A percentile compares a stretch with the other conserved stretches of the same genome.
Conservation (phyloP, 1,140 invertebrate genomes). For the Papilio machaon region DNA sequence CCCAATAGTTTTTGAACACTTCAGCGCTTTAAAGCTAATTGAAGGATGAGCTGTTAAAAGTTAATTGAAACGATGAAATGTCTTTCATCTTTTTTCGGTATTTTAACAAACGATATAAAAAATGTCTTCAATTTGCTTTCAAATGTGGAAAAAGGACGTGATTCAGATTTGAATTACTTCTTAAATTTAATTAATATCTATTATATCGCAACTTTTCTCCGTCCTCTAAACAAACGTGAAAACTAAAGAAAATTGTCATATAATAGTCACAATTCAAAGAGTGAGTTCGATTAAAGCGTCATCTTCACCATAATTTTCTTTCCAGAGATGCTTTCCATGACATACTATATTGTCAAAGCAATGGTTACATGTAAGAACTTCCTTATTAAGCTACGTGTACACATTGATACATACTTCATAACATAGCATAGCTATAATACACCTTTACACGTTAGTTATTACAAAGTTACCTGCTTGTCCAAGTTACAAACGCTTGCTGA, state of each 20-base stretch:
- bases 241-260: background rate
- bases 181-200: background rate
- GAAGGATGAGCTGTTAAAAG: conserved; percentile 36
- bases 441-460: background rate
- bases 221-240: background rate
- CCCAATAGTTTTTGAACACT: conserved; percentile 21
- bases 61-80: conserved; percentile 13
- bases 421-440: background rate
- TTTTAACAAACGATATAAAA: background rate
- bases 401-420: background rate
- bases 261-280: background rate
- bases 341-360: too few relatives aligned
- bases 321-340: too few relatives aligned
- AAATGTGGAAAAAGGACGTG: background rate
- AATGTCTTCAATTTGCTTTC: background rate
- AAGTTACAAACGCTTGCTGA: background rate
- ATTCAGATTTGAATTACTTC: background rate
- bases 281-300: too few relatives aligned
- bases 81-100: conserved; percentile 19
- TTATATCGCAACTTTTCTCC: background rate
- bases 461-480: conserved; percentile 4
- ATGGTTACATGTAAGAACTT: background rate
- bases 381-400: background rate
- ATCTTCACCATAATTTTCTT: too few relatives aligned
- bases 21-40: conserved; percentile 29